Base-by-base conservation (phyloP, 2,888 invertebrate species). In the Leucozona laternaria region DNA sequence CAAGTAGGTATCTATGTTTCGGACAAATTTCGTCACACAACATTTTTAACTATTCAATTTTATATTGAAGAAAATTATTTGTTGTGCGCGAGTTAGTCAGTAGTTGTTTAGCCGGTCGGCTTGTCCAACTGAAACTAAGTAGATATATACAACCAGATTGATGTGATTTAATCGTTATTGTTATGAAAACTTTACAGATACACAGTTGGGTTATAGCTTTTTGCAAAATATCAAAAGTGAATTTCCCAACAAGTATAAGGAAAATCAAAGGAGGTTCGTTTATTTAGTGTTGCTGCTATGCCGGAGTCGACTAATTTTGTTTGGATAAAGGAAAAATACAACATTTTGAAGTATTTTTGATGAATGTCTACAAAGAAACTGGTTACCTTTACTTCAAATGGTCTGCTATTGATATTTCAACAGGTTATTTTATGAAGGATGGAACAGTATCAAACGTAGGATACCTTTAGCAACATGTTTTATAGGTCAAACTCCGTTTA, bases 141-240 rank as follows among this genome's bases (percentile, higher is more conserved):
- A n/a, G n/a, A n/a, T n/a, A 31, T 17, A 28, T 28, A 28, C 22
- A 43, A 43, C 40, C 40, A 15, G 11, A 55, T 20, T 58, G 22
- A 53, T 53, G 72, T 73, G 58, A 72, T 79, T 83, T 72, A 68
- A 68, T 62, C 60, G 83, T 68, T 75, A 79, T 79, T 79, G 53
- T 62, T 20, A 68, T 17, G 34, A 66, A 73, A 66, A 48, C 22
- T 45, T 45, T 45, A 28, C 8, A 64, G 34, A 82, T 66, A 82
- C 66, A 78, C 60, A 68, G 58, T 60, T 31, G 60, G 62, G 43
- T 34, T 68, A 40, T 60, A n/a, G 60, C 20, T 50, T n/a, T 53
- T 62, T 60, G 40, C 20, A 48, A 40, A 73, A 37, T 66, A 66
- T 66, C 31, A 55, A 60, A 34, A 15, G 55, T 22, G 3, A 37